Base-by-base conservation (phyloP, 1,140 invertebrate species). In the Ladona fulva region DNA sequence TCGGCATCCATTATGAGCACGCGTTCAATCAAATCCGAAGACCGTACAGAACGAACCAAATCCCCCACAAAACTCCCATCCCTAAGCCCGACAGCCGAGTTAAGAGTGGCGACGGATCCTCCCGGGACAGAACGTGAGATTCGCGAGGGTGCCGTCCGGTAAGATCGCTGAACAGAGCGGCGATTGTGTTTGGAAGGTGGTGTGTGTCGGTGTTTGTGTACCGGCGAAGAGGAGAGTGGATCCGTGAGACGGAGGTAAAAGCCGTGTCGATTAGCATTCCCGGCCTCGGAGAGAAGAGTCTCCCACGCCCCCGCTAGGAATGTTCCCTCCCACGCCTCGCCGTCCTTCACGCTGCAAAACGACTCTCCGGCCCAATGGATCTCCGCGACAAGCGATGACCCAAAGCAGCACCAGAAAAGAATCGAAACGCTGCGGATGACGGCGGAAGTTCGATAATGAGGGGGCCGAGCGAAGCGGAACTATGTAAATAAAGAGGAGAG, bases 261-360 rank as follows among this genome's bases (percentile, higher is more conserved):
- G 52, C 16, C 52, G 52, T 66, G 52, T 66, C 52, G 52, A 66
- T 66, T 66, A 66, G 52, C 52, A 66, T 66, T 66, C 52, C 52
- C 52, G 52, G 44, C 19, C 44, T 10, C 44, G 10, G 44, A 19
- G 52, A 66, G 52, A 22, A 66, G 5, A 6, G 5, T 66, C 3
- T 66, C 52, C 52, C 52, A 66, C 52, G 52, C 52, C 52, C 52
- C 52, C 52, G 52, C 52, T 3, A 19, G 16, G 16, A 66, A 66
- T 66, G 16, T 12, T 66, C 52, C 52, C 52, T 66, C 52, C 52
- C 52, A 66, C 52, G 52, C 44, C 44, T 10, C 44, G 10, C n/a
- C 52, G 52, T 6, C 52, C 52, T 66, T 66, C 52, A 66, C 52
- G 52, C 52, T 12, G 44, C 44, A 52, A 52, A 10, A 10, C 44